Base-by-base conservation (phyloP, 2,113 vertebrate genomes). In the Piliocolobus tephrosceles region DNA sequence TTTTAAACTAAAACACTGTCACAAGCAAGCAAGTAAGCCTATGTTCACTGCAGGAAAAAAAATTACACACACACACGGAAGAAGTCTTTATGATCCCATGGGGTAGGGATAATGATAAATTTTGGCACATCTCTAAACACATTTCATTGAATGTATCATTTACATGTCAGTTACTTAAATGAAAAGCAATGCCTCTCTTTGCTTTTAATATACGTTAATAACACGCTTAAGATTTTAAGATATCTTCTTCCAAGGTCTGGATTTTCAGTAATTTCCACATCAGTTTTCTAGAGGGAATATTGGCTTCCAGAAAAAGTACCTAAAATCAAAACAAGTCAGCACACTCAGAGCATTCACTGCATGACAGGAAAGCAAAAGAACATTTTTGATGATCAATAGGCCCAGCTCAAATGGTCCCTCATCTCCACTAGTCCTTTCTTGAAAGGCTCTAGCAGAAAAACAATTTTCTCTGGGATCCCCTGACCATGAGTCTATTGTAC, bases 221-320 rank as follows among this genome's bases (percentile, higher is more conserved):
- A 94, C 4, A 90, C 11, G 40, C 11, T 50, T 50, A 52, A 83
- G 40, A 93, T 82, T 93, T 90, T 81, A 70, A 97, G 94, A 84
- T 45, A 64, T 30, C n/a, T 45, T 94, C 32, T 96, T 13, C 55
- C 27, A 92, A 91, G 52, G 85, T 58, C 52, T 92, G 80, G 57
- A 76, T 73, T 79, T 45, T 87, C 57, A 73, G n/a, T 88, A 45
- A 84, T 80, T 94, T 80, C 18, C 68, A 75, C 0, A 6, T 57
- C 66, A n/a, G 40, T 91, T 82, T 91, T 96, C 88, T 45, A 94
- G 58, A 97, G 83, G 83, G 82, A 93, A 20, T 38, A 79, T 25
- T 35, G 95, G 78, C 27, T 82, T 97, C 45, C 35, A 79, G 55
- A 94, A 95, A 92, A 96, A 57, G 61, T 40, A 38, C 55, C 64